A percentile compares a stretch with the other conserved stretches of the same genome.
Conservation (phyloP, 1,140 invertebrate species). For the Eumeta japonica region DNA sequence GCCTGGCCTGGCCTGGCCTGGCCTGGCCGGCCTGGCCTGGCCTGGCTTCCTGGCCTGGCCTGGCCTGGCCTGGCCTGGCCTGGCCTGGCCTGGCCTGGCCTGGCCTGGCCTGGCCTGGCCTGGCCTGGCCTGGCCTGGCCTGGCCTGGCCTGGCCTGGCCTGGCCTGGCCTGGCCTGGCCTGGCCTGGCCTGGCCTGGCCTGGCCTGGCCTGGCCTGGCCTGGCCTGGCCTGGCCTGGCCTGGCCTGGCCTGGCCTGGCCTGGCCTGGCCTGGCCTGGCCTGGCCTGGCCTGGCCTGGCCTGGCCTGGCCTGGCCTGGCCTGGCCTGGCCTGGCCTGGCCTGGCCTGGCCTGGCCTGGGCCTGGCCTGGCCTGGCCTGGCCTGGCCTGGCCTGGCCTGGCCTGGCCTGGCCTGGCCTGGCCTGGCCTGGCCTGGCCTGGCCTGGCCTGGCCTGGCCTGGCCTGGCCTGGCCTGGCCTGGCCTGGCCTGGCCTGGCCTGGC, state of each 20-base stretch:
- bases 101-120: constrained; percentile 1
- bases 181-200: constrained; percentile 11
- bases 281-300: constrained; percentile 1
- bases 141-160: neutral
- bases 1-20: constrained; percentile 1
- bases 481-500: no score
- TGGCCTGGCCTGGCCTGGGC: constrained; percentile 1
- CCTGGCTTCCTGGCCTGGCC: no score
- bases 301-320: constrained; percentile 2
- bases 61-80: constrained; percentile 1
- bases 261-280: constrained; percentile 1
- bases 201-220: neutral
- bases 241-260: constrained; percentile 1
- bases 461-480: constrained; percentile 2
- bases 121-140: neutral
- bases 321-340: constrained; percentile 1
- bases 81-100: neutral
- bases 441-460: constrained; percentile 7
- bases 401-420: constrained; percentile 1
- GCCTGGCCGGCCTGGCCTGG: no score
- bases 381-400: constrained; percentile 1
- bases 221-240: constrained; percentile 1
- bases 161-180: constrained; percentile 7
- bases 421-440: no score
- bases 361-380: constrained; percentile 1